Evolutionary conservation across 2,113 vertebrate genomes (phyloP), one percentile per base, ranked within the genome.

Genomic region (Pelmatolapia mariae): DNA sequence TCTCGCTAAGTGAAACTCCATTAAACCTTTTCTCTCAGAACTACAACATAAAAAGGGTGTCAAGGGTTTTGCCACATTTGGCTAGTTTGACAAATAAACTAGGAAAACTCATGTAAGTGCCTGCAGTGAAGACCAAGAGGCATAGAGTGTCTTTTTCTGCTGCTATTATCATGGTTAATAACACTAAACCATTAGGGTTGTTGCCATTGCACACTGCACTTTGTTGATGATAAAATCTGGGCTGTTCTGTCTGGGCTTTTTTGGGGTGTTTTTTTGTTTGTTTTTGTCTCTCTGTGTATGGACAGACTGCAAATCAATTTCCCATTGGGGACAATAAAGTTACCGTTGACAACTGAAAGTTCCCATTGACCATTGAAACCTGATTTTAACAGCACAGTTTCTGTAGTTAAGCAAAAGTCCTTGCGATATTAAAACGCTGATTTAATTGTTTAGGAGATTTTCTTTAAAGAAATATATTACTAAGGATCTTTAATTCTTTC

Each of bases 361-460:
- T 19, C 10, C 10, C 59, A 63, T 63, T 36, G 59, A 19, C 29
- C 0, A 0, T 11, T 36, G 59, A 63, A 36, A 63, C 31, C 26
- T 22, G 38, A 40, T 29, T 54, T 54, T 66, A 53, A 13, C 43
- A 31, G 47, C 18, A 33, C 57, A 63, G 11, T 24, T n/a, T 61
- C 57, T 82, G 59, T 19, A 18, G 82, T 40, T 53, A 12, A 29
- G 7, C 54, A 59, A 81, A 59, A 52, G 73, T 78, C 1, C 26
- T 31, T 50, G 40, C 0, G 1, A 11, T 47, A 76, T 50, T 76
- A 0, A 78, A 31, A 31, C 1, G 1, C 4, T 12, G 10, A 78
- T 78, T 19, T 31, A 29, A 68, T 29, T 50, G 3, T 47, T 50
- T 15, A 19, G 13, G 11, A 47, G 29, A 38, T 19, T 50, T 38